Evolutionary conservation across 2,888 invertebrate species (phyloP).

Genomic region (Xylophagus ater): DNA sequence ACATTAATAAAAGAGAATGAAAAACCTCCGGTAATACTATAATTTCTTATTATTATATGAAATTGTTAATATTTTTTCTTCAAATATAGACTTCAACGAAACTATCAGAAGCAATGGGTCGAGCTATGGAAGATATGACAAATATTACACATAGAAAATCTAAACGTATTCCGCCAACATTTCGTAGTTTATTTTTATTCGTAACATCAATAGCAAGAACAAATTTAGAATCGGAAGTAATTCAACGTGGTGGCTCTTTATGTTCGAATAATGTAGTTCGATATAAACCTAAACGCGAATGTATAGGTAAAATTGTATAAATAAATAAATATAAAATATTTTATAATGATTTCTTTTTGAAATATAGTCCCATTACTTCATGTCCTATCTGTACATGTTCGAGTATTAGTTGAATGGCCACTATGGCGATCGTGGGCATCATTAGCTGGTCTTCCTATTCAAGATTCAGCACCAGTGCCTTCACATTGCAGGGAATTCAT

Average conservation of each 20-base stretch:
- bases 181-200: slow-evolving; percentile 73
- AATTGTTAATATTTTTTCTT: slow-evolving; percentile 5
- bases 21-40: slow-evolving; percentile 48
- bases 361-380: slow-evolving; percentile 73
- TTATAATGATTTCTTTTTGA: slow-evolving; percentile 19
- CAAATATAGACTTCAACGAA: slow-evolving; percentile 50
- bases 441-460: slow-evolving; percentile 34
- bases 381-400: slow-evolving; percentile 76
- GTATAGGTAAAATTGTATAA: slow-evolving; percentile 53
- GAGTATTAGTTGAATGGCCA: slow-evolving; percentile 54
- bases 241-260: slow-evolving; percentile 77
- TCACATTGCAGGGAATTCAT: slow-evolving; percentile 43
- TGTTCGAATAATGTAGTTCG: slow-evolving; percentile 47
- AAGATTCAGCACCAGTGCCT: slow-evolving; percentile 32
- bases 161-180: slow-evolving; percentile 53
- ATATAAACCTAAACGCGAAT: slow-evolving; percentile 65
- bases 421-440: slow-evolving; percentile 43
- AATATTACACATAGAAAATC: slow-evolving; percentile 73
- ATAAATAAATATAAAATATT: neutral
- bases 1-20: slow-evolving; percentile 57
- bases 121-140: slow-evolving; percentile 90
- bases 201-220: slow-evolving; percentile 82
- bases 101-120: slow-evolving; percentile 78
- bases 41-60: slow-evolving; percentile 11
- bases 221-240: slow-evolving; percentile 85